Evolutionary conservation across 2,888 invertebrate species (phyloP), one percentile per base, ranked within the genome.

Genomic region (Halictus ligatus): DNA sequence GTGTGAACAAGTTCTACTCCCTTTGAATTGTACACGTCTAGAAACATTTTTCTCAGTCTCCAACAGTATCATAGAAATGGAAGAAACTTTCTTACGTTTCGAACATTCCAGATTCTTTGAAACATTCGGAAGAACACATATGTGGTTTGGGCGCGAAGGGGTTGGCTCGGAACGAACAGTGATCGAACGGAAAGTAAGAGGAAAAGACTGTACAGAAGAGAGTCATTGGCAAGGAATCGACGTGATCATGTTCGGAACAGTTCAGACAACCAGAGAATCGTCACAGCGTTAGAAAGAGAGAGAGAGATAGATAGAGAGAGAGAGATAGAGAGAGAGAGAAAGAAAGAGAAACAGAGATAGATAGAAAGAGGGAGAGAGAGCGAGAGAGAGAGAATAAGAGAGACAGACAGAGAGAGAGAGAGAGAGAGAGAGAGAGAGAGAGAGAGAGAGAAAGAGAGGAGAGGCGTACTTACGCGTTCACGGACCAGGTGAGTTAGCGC

Each of bases 401-500:
- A 50, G 6, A 50, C 6, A 50, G 18, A 50, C 1, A 50, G 50
- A 50, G 50, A 50, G 50, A 50, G 18, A 50, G 43, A 43, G 43
- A 43, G 43, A 8, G 8, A 8, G 43, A 43, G 43, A 43, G 1
- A 43, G 8, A 43, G 8, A 43, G 43, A 43, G 7, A 43, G 7
- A 43, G 43, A 43, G 43, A 6, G 43, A 50, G 50, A 50, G 50
- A 15, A 7, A 18, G 54, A 54, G 21, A 21, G 43, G 54, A 54
- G 87, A 90, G 83, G 86, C 78, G 89, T 89, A 91, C 90, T 91
- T 90, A 91, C 88, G 89, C 91, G 91, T 91, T 88, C 84, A 91
- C 82, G 89, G 76, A 89, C 81, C 81, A 76, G 77, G 84, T 82
- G 84, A 78, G 83, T 88, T 88, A 90, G 90, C 84, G 84, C 89